Percentiles rank a stretch among this genome's conserved stretches.
phyloP scores from a whole-genome alignment of 2,113 vertebrate genomes.

The Notarius lentiginosus region DNA sequence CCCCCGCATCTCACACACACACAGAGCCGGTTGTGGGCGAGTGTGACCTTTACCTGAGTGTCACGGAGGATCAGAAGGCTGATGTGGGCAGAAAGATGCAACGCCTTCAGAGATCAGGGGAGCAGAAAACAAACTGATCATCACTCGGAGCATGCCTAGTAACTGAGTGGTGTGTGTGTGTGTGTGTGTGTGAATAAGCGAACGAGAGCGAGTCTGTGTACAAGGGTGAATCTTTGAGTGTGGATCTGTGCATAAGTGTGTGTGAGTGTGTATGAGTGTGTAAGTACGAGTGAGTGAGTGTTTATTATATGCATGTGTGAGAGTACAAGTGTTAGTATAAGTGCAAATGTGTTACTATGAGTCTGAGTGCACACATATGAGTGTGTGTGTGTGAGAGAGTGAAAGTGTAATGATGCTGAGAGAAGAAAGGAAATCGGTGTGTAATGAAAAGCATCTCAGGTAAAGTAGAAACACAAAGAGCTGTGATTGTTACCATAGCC shows the following conservation, averaged over 20 bases:
- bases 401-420: neutral
- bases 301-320: too few relatives aligned
- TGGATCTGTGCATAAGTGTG: neutral
- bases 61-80: neutral
- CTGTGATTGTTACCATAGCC: slow-evolving; percentile 17
- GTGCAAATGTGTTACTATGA: neutral
- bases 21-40: neutral
- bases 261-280: neutral
- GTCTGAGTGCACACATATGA: neutral
- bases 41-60: slow-evolving; percentile 20
- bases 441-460: neutral
- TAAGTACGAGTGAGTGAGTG: neutral
- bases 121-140: slow-evolving; percentile 5
- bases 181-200: neutral
- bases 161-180: neutral
- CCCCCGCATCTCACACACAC: slow-evolving; percentile 1
- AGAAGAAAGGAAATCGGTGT: neutral
- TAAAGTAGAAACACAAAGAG: slow-evolving; percentile 25
- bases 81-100: neutral
- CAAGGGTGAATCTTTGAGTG: neutral
- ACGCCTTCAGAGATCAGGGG: neutral
- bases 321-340: neutral
- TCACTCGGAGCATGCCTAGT: neutral
- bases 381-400: neutral
- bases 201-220: neutral